Conservation (phyloP, 1,140 invertebrate genomes). For the Leptinotarsa undecemlineata region DNA sequence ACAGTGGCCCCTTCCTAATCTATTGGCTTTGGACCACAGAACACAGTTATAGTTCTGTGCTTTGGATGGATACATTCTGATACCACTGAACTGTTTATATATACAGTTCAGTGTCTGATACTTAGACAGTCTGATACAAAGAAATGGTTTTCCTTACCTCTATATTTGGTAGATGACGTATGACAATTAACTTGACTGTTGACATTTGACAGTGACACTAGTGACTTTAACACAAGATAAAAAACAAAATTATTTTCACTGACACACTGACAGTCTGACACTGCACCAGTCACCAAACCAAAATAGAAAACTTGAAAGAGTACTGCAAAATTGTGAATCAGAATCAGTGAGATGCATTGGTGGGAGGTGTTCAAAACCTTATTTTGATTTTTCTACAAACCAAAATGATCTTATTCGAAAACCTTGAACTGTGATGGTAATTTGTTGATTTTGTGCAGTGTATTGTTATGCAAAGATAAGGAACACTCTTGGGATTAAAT, state of each 20-base stretch:
- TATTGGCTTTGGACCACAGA: too few species aligned
- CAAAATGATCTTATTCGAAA: background rate
- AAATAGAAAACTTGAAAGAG: background rate
- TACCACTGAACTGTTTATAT: too few species aligned
- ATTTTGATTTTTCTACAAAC: background rate
- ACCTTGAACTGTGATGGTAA: conserved; percentile 5
- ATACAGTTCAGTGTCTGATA: too few species aligned
- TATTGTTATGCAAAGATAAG: background rate
- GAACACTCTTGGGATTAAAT: background rate
- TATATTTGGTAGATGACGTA: too few species aligned
- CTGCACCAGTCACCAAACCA: background rate
- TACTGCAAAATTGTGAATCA: background rate
- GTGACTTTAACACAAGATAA: background rate
- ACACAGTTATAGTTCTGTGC: too few species aligned
- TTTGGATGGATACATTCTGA: too few species aligned
- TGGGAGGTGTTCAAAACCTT: background rate
- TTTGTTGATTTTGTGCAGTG: background rate
- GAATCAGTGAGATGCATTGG: background rate
- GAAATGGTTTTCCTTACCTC: too few species aligned
- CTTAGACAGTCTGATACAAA: too few species aligned
- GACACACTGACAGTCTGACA: background rate
- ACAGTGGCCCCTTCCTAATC: too few species aligned
- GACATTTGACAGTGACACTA: too few species aligned
- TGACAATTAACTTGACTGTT: too few species aligned
- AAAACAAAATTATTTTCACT: background rate